Percentiles rank a stretch among this genome's conserved stretches.
These are phyloP conservation scores for Acrocephalus scirpaceus DNA, from an alignment of 2,797 vertebrate genomes.

Conservation along the genomic window DNA sequence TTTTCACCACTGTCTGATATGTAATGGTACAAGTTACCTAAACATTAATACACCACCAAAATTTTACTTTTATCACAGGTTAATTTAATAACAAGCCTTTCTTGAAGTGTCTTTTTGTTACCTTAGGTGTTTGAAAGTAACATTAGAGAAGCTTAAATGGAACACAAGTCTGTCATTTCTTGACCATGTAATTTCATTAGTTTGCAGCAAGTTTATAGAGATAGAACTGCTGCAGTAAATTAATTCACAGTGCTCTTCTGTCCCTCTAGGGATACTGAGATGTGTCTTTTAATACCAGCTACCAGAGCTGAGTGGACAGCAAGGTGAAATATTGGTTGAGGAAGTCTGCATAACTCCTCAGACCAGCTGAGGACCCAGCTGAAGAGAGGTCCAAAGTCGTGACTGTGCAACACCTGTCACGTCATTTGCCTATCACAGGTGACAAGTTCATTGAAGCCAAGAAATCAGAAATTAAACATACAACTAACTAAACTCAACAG, in stretches of 20 bases:
- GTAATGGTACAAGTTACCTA: not conserved
- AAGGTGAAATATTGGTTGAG: not conserved
- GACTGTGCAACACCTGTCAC: not conserved
- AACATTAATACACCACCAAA: not conserved
- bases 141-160: not conserved
- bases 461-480: not conserved
- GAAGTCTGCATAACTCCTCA: not conserved
- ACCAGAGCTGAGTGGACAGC: conserved; percentile 28
- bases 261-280: conserved; percentile 17
- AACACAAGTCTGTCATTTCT: not conserved
- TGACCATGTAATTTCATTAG: conserved; percentile 55
- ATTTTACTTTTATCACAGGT: not conserved
- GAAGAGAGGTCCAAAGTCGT: not conserved
- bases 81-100: not conserved
- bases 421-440: not conserved
- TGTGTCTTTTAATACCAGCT: conserved; percentile 13
- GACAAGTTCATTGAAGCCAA: conserved; percentile 6
- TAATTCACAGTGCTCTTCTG: conserved; percentile 46
- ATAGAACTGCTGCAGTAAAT: conserved; percentile 31
- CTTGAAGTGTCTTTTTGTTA: conserved; percentile 11
- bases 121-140: not conserved
- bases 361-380: not conserved
- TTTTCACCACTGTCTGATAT: not conserved
- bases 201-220: conserved; percentile 23
- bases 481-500: not conserved